Percentiles rank a stretch among this genome's conserved stretches.
Conservation (phyloP, 2,113 vertebrate species). For the Cryptomyrus ogoouensis region DNA sequence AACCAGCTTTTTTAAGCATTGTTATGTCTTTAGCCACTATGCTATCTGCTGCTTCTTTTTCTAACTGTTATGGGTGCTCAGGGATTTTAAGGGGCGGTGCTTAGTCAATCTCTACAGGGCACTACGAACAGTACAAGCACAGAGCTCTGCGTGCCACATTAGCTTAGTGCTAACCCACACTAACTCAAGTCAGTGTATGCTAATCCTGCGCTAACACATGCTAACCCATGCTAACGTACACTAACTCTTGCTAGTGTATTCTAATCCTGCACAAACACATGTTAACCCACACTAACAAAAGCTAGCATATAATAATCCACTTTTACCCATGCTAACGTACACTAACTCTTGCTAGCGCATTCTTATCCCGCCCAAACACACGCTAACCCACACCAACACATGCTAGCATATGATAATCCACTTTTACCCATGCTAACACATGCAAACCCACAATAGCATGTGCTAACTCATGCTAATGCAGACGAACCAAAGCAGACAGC, state of each 20-base stretch:
- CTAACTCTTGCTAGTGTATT: neutral
- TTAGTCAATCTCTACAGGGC: neutral
- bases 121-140: neutral
- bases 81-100: neutral
- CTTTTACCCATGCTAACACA: conserved; percentile 27
- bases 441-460: neutral
- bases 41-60: neutral
- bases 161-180: neutral
- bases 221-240: neutral
- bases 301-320: neutral
- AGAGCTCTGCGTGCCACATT: neutral
- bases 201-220: neutral
- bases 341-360: neutral
- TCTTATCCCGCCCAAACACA: neutral
- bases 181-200: neutral
- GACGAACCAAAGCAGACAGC: neutral
- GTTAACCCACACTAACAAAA: neutral
- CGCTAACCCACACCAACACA: neutral
- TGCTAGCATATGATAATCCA: neutral
- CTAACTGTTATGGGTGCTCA: neutral
- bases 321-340: neutral
- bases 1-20: neutral
- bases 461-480: neutral
- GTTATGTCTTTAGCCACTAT: neutral
- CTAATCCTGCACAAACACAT: neutral